Evolutionary conservation across 2,888 invertebrate species (phyloP), one percentile per base, ranked within the genome.

Genomic region (Lacanobia oleracea): DNA sequence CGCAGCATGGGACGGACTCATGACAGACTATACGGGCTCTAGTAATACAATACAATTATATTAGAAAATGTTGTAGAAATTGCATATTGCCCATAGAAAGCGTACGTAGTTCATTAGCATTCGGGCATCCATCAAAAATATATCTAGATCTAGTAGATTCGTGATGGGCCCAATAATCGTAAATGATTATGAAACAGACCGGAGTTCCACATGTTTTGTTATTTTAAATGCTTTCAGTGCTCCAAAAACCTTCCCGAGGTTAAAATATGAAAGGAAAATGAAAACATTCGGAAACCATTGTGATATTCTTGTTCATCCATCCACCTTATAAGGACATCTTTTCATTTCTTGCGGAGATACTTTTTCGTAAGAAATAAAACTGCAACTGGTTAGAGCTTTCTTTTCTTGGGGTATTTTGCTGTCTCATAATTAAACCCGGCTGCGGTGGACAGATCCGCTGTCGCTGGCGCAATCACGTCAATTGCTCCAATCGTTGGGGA

Each of bases 401-500:
- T 61, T 74, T 81, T 68, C 57, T 62, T 67, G 43, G 56, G 68
- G 56, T 67, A 60, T 79, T 75, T 70, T 82, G 61, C 66, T 59
- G 75, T 67, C 59, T 75, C 63, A 72, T 69, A 54, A 68, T 71
- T 67, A 62, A 74, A 78, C 79, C 63, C 40, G 62, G 66, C 79
- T 78, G 83, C 73, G 81, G 75, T 82, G 77, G 78, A 86, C 66
- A 76, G 76, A 68, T 71, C 87, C 88, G 87, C 87, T 88, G 87
- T 81, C 76, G 86, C 87, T 88, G 87, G 81, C 76, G 86, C 88
- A 93, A 94, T 94, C 94, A 93, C 93, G 93, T 93, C 95, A 95
- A 95, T 95, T 95, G 94, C 88, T 91, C 90, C 92, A 93, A 94
- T 93, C 91, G 92, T 88, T 89, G 84, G 82, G 87, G 88, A 89